A percentile compares a stretch with the other conserved stretches of the same genome.
Evolutionary conservation across 2,888 invertebrate genomes (phyloP).

Genomic region (Leptinotarsa haldemani): DNA sequence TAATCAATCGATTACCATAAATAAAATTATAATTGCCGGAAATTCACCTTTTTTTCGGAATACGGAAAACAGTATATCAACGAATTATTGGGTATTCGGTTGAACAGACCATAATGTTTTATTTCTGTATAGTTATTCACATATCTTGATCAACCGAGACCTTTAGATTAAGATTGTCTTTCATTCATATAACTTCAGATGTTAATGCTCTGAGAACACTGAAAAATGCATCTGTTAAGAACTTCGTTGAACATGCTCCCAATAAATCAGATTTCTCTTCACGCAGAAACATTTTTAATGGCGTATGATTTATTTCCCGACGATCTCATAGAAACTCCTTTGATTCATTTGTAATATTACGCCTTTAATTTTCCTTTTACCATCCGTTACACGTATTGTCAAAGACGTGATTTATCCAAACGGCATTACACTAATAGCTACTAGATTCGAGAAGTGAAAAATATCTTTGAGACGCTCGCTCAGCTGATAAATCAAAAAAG

Average conservation of each 20-base stretch:
- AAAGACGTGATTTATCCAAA: slow-evolving; percentile 19
- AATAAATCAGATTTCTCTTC: slow-evolving; percentile 1
- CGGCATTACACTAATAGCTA: slow-evolving; percentile 22
- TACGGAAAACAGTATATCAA: no score
- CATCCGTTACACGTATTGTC: slow-evolving; percentile 16
- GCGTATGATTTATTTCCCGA: not conserved
- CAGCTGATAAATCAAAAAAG: slow-evolving; percentile 34
- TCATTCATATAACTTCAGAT: no score
- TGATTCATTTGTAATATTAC: not conserved
- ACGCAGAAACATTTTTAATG: not conserved
- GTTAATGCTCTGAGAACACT: no score
- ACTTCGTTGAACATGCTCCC: not conserved
- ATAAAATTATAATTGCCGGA: no score
- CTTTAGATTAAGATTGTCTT: no score
- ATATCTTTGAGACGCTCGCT: slow-evolving; percentile 1
- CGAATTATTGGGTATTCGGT: no score
- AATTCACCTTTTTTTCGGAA: no score
- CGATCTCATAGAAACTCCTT: not conserved
- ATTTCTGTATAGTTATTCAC: no score
- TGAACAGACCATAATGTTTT: no score
- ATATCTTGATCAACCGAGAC: no score
- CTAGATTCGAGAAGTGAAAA: slow-evolving; percentile 22
- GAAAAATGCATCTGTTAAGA: no score
- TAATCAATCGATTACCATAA: no score
- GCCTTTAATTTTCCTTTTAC: not conserved